These are phyloP conservation scores for Boleophthalmus pectinirostris DNA, from an alignment of 2,113 vertebrate species.

Conservation along the genomic window DNA sequence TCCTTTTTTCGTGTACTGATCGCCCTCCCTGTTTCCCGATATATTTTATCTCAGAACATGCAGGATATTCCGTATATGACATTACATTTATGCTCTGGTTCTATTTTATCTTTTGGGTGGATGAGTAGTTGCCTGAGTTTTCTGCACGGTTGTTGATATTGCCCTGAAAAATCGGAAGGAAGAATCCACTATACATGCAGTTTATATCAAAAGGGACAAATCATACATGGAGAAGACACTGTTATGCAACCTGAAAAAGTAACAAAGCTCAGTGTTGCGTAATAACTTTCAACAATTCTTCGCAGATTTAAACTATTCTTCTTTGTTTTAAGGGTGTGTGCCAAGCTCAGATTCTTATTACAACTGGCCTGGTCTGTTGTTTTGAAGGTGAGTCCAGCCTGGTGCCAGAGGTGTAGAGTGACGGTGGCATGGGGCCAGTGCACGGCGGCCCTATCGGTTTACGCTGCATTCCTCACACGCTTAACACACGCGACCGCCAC, in stretches of 20 bases:
- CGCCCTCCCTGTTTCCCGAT: no score
- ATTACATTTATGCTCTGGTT: no score
- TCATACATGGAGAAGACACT: neutral
- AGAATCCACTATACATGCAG: no score
- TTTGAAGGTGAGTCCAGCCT: conserved; percentile 25
- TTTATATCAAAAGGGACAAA: no score
- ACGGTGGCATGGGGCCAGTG: neutral
- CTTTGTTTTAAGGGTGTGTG: conserved; percentile 1
- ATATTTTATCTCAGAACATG: no score
- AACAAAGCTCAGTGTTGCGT: neutral
- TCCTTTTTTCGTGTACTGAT: no score
- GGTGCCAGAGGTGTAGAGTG: conserved; percentile 13
- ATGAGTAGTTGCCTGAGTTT: no score
- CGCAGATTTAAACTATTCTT: neutral
- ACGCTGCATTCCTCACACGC: conserved; percentile 44
- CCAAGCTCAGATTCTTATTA: neutral
- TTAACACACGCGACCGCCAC: conserved; percentile 24
- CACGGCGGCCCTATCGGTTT: neutral
- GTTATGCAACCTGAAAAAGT: neutral
- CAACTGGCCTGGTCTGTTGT: conserved; percentile 32
- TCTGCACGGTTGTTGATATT: no score
- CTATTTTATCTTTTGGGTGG: no score
- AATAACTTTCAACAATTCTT: neutral
- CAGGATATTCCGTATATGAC: no score
- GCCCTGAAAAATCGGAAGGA: no score